Conservation (phyloP, 1,140 invertebrate genomes). For the Eueides isabella region DNA sequence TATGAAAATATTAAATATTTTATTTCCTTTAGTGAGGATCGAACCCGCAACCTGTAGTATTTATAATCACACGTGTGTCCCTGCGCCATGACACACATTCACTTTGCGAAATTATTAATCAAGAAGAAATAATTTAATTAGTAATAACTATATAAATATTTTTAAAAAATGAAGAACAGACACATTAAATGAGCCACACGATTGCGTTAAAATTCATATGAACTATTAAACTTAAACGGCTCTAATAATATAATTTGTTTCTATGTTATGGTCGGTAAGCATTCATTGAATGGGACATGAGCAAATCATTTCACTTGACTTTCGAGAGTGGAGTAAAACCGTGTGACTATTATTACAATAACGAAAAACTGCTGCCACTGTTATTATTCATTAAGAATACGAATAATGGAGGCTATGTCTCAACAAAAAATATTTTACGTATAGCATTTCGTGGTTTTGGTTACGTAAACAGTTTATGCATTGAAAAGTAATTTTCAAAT, state of each 20-base stretch:
- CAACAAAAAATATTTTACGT: conserved; percentile 5
- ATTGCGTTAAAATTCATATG: too few relatives aligned
- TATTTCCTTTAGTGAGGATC: too few relatives aligned
- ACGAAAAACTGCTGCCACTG: conserved; percentile 18
- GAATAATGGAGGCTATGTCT: conserved; percentile 8
- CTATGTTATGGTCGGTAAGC: conserved; percentile 1
- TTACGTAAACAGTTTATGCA: background rate
- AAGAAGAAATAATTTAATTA: too few relatives aligned
- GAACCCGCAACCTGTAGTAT: too few relatives aligned
- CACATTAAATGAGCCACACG: too few relatives aligned
- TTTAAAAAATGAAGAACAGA: too few relatives aligned
- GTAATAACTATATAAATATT: too few relatives aligned
- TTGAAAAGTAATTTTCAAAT: too few relatives aligned
- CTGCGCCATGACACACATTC: too few relatives aligned
- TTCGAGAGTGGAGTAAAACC: conserved; percentile 67
- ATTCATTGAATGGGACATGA: conserved; percentile 20
- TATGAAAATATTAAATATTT: too few relatives aligned
- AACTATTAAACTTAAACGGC: background rate
- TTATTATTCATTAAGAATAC: conserved; percentile 18
- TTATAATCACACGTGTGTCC: too few relatives aligned
- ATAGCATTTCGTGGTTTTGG: background rate
- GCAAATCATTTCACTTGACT: conserved; percentile 55
- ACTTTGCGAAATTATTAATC: too few relatives aligned
- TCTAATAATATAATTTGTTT: background rate
- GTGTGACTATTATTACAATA: conserved; percentile 63